A percentile compares a stretch with the other conserved stretches of the same genome.
These are phyloP conservation scores for Kryptolebias marmoratus DNA, from an alignment of 2,113 vertebrate genomes.

Conservation along the genomic window DNA sequence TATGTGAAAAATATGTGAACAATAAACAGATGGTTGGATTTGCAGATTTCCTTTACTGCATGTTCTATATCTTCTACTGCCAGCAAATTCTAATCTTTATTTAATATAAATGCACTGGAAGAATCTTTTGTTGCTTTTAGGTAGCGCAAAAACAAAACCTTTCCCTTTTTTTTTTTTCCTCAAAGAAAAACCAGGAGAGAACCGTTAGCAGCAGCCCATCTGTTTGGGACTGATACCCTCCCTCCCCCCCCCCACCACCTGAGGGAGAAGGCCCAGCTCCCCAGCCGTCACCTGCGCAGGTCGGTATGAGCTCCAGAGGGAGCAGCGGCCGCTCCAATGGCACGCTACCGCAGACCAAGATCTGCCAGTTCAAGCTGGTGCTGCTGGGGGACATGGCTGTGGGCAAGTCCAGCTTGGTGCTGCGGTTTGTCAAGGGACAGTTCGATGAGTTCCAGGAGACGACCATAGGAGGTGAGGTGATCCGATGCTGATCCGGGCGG, in stretches of 20 bases:
- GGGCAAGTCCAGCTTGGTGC: slow-evolving; percentile 87
- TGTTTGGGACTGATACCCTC: slow-evolving; percentile 5
- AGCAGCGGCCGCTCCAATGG: slow-evolving; percentile 80
- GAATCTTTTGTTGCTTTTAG: neutral
- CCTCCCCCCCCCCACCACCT: slow-evolving; percentile 18
- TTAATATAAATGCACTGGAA: too few species aligned
- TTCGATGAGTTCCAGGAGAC: slow-evolving; percentile 88
- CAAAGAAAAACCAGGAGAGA: neutral
- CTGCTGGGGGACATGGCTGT: slow-evolving; percentile 87
- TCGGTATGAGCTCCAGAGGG: slow-evolving; percentile 82
- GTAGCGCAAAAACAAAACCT: neutral
- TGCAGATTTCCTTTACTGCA: too few species aligned
- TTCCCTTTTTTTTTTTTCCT: neutral
- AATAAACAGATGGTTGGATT: too few species aligned
- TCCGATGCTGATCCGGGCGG: neutral
- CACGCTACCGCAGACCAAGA: slow-evolving; percentile 83
- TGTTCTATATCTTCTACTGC: too few species aligned
- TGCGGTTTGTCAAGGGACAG: slow-evolving; percentile 87
- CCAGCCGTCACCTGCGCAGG: slow-evolving; percentile 35
- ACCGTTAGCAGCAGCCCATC: neutral
- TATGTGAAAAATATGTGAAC: too few species aligned
- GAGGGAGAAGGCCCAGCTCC: slow-evolving; percentile 56
- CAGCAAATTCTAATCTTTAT: too few species aligned
- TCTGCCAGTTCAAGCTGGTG: slow-evolving; percentile 88
- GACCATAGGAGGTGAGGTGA: slow-evolving; percentile 84